Evolutionary conservation across 2,113 vertebrate genomes (phyloP).

Genomic region (Diadophis punctatus): DNA sequence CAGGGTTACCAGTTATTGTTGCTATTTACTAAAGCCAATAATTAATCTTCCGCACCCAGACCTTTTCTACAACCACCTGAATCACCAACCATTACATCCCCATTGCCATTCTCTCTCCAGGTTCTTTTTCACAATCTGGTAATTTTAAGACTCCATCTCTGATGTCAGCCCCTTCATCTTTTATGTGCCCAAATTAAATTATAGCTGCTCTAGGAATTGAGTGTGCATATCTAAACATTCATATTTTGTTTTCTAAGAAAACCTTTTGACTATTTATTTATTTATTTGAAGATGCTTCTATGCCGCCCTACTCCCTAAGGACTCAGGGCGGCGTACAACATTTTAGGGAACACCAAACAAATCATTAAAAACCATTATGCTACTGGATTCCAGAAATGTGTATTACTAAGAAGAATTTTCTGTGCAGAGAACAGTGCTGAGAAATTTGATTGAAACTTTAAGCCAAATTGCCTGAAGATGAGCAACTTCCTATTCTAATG

Average conservation of each 20-base stretch:
- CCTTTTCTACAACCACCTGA: background rate
- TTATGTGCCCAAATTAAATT: background rate
- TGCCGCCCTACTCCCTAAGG: too few relatives aligned
- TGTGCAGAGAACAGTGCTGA: background rate
- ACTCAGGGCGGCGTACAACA: too few relatives aligned
- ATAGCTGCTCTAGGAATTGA: background rate
- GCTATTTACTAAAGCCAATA: background rate
- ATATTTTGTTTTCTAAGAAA: background rate
- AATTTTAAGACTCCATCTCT: background rate
- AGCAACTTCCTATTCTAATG: constrained; percentile 42
- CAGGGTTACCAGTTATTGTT: background rate
- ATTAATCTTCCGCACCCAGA: background rate
- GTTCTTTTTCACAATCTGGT: background rate
- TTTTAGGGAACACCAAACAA: too few relatives aligned
- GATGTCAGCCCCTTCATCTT: background rate
- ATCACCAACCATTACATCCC: background rate
- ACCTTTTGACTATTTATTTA: too few relatives aligned
- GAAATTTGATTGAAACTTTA: background rate
- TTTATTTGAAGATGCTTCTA: too few relatives aligned
- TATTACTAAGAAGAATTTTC: background rate
- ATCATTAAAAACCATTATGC: too few relatives aligned
- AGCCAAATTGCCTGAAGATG: constrained; percentile 27
- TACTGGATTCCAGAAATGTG: background rate
- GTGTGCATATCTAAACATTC: background rate
- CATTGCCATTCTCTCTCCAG: background rate